Evolutionary conservation across 2,797 vertebrate species (phyloP), one percentile per base, ranked within the genome.

Genomic region (Coreius guichenoti): DNA sequence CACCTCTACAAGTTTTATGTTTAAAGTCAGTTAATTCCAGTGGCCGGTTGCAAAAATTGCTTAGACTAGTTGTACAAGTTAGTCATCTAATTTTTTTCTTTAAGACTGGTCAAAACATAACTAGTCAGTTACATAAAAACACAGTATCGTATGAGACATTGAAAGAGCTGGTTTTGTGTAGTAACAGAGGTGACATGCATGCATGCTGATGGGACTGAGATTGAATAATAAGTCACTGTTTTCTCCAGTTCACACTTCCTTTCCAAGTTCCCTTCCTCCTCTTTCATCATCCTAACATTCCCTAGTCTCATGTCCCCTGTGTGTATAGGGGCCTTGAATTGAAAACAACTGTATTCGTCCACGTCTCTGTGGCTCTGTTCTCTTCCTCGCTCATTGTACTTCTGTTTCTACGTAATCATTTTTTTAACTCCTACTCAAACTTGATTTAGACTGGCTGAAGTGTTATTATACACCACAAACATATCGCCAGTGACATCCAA

Each of bases 261-360:
- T 56, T 54, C 78, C 78, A 85, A 81, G 47, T 76, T 69, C 77
- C 49, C 21, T 43, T 77, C 68, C 69, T 33, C 77, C 63, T 39
- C 47, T 68, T 81, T 63, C 47, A 68, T 85, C 77, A 63, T 84
- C 26, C 67, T 31, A 74, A 63, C 72, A 88, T 80, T 87, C 79
- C 69, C 78, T 80, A 21, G 31, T 74, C 29, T 82, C 58, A 4
- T 54, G n/a, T n/a, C n/a, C n/a, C n/a, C n/a, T n/a, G 54, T 29
- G 26, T 75, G 81, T 78, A n/a, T 31, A 39, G 45, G 73, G 68
- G 51, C 70, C 86, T 90, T 88, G 83, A 90, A 88, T 87, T 86
- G 87, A 86, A 87, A 70, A 80, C 58, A 56, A 78, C 75, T 56
- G 58, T 91, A 89, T 84, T 84, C 23, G 82, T 75, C 80, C 63